Percentiles rank a stretch among this genome's conserved stretches.
Evolutionary conservation across 2,888 invertebrate genomes (phyloP).

Genomic region (Malthinus flaveolus): DNA sequence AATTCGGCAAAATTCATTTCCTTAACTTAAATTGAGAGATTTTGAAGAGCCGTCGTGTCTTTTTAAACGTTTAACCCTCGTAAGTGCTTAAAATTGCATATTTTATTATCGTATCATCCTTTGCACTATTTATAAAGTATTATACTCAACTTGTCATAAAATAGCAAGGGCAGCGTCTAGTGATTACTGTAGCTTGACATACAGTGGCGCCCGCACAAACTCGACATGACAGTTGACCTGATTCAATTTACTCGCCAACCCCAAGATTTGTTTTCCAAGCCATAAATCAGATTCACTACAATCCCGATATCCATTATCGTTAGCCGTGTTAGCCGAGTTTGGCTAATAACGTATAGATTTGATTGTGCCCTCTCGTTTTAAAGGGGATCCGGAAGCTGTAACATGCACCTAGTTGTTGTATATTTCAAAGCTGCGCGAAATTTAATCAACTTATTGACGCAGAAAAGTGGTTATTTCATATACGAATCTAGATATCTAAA

Average conservation of each 20-base stretch:
- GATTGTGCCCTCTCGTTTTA: slow-evolving; percentile 33
- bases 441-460: slow-evolving; percentile 24
- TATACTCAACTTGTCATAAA: slow-evolving; percentile 33
- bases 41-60: no score
- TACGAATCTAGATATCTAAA: slow-evolving; percentile 3
- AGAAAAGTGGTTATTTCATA: slow-evolving; percentile 10
- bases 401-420: slow-evolving; percentile 10
- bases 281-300: slow-evolving; percentile 55
- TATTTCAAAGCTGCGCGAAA: slow-evolving; percentile 22
- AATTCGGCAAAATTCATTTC: no score
- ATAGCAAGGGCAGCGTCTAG: slow-evolving; percentile 32
- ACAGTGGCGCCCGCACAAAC: slow-evolving; percentile 36
- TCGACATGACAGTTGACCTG: slow-evolving; percentile 51
- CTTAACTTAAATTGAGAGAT: no score
- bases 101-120: no score
- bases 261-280: slow-evolving; percentile 54
- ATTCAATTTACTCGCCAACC: slow-evolving; percentile 52
- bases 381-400: slow-evolving; percentile 20
- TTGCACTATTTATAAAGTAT: slow-evolving; percentile 7
- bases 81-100: no score
- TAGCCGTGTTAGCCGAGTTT: slow-evolving; percentile 40
- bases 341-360: slow-evolving; percentile 45
- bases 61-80: no score
- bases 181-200: slow-evolving; percentile 29
- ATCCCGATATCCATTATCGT: slow-evolving; percentile 56